A percentile compares a stretch with the other conserved stretches of the same genome.
Conservation (phyloP, 2,113 vertebrate species). For the Australoheros scitulus region DNA sequence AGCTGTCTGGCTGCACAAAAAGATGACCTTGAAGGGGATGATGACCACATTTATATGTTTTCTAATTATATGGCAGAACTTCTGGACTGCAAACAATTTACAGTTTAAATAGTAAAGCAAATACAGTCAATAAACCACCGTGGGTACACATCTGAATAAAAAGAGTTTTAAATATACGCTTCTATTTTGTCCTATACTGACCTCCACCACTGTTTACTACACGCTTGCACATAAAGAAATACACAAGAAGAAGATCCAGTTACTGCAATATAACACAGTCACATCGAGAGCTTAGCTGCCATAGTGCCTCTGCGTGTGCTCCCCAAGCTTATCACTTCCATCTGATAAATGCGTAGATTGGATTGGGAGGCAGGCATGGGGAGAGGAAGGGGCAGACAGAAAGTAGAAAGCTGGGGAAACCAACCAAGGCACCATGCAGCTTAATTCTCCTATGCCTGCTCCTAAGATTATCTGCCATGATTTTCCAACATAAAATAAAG, state of each 20-base stretch:
- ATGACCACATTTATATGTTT: not conserved
- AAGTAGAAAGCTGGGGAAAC: slow-evolving; percentile 10
- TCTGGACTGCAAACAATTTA: not conserved
- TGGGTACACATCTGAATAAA: not conserved
- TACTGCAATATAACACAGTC: slow-evolving; percentile 47
- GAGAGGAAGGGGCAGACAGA: slow-evolving; percentile 46
- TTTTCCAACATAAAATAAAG: slow-evolving; percentile 67
- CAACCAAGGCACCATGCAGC: slow-evolving; percentile 53
- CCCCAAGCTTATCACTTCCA: slow-evolving; percentile 82
- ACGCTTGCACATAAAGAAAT: not conserved
- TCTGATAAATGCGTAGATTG: slow-evolving; percentile 83
- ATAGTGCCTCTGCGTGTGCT: slow-evolving; percentile 74
- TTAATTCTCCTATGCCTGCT: slow-evolving; percentile 64
- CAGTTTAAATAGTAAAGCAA: not conserved
- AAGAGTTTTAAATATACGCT: not conserved
- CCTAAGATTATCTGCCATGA: slow-evolving; percentile 65
- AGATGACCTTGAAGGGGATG: not conserved
- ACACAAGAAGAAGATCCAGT: slow-evolving; percentile 18
- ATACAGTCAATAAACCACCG: not conserved
- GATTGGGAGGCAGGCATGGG: slow-evolving; percentile 79
- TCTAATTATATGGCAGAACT: not conserved
- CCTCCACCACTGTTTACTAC: not conserved
- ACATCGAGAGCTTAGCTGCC: slow-evolving; percentile 70
- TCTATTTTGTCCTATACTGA: slow-evolving; percentile 4
- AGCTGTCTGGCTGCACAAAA: not conserved